Evolutionary conservation across 2,888 invertebrate species (phyloP).

Genomic region (Amphipoea lucens): DNA sequence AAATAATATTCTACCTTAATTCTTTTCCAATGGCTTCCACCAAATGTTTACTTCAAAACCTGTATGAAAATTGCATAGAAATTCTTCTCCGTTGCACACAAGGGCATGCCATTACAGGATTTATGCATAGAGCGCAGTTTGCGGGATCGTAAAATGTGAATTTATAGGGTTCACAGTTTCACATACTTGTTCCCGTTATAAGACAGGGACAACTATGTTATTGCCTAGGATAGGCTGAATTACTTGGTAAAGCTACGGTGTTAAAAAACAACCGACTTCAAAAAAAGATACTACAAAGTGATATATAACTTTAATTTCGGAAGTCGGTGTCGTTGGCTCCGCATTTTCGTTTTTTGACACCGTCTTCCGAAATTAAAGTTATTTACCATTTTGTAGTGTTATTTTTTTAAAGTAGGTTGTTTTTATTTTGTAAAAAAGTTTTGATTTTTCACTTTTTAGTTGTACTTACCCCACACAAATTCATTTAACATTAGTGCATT

Average conservation of each 20-base stretch:
- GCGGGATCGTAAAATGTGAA: slow-evolving; percentile 39
- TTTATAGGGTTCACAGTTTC: slow-evolving; percentile 5
- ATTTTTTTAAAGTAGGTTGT: no score
- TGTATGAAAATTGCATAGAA: slow-evolving; percentile 22
- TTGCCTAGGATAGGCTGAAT: slow-evolving; percentile 10
- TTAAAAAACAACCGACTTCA: not conserved
- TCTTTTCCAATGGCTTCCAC: not conserved
- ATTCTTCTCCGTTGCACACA: slow-evolving; percentile 9
- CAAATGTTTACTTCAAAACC: slow-evolving; percentile 3
- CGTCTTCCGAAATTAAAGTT: no score
- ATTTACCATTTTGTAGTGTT: no score
- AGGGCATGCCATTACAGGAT: slow-evolving; percentile 8
- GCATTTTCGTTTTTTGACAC: no score
- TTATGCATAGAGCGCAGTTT: slow-evolving; percentile 40
- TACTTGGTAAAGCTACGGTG: not conserved
- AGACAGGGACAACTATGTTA: slow-evolving; percentile 9
- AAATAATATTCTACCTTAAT: not conserved
- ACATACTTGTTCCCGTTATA: slow-evolving; percentile 18
- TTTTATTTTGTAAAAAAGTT: no score
- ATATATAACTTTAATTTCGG: no score
- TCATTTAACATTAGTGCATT: no score
- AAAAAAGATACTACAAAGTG: no score
- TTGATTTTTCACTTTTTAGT: no score
- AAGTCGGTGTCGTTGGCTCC: no score
- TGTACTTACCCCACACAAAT: no score